A percentile compares a stretch with the other conserved stretches of the same genome.
phyloP scores from a whole-genome alignment of 2,888 invertebrate species.

The Stenurella melanura region DNA sequence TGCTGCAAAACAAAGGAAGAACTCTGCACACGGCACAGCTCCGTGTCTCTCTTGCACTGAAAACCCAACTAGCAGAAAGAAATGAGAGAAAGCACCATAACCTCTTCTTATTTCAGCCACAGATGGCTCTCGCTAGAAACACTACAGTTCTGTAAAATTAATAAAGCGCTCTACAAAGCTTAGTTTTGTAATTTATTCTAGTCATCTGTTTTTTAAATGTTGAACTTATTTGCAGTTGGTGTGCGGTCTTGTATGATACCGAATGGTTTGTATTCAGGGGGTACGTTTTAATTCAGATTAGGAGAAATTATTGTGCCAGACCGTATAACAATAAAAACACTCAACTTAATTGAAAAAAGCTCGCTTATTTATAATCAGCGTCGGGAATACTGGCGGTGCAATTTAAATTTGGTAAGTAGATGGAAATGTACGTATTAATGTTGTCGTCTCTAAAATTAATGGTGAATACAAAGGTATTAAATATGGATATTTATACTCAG shows the following conservation, averaged over 20 bases:
- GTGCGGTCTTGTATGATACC: constrained; percentile 34
- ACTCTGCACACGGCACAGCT: constrained; percentile 22
- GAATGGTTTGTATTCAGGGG: constrained; percentile 20
- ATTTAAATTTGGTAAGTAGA: too few species aligned
- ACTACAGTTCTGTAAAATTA: constrained; percentile 58
- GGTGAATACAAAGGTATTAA: too few species aligned
- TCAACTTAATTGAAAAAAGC: background rate
- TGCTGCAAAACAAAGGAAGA: constrained; percentile 56
- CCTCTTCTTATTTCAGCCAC: constrained; percentile 50
- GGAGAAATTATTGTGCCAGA: constrained; percentile 13
- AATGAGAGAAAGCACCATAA: constrained; percentile 26
- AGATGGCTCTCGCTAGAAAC: constrained; percentile 53
- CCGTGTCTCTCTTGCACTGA: constrained; percentile 34
- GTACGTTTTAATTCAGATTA: constrained; percentile 29
- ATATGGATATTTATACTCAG: too few species aligned
- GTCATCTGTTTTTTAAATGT: constrained; percentile 53
- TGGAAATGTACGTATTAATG: too few species aligned
- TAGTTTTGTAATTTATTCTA: constrained; percentile 55
- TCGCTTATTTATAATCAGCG: background rate
- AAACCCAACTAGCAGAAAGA: background rate
- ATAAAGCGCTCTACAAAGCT: constrained; percentile 57
- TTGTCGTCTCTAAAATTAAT: too few species aligned
- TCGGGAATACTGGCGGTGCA: background rate
- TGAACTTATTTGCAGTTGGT: constrained; percentile 55
- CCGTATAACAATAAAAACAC: constrained; percentile 7